Percentiles rank a stretch among this genome's conserved stretches.
Conservation (phyloP, 1,140 invertebrate genomes). For the Hylaeus anthracinus region DNA sequence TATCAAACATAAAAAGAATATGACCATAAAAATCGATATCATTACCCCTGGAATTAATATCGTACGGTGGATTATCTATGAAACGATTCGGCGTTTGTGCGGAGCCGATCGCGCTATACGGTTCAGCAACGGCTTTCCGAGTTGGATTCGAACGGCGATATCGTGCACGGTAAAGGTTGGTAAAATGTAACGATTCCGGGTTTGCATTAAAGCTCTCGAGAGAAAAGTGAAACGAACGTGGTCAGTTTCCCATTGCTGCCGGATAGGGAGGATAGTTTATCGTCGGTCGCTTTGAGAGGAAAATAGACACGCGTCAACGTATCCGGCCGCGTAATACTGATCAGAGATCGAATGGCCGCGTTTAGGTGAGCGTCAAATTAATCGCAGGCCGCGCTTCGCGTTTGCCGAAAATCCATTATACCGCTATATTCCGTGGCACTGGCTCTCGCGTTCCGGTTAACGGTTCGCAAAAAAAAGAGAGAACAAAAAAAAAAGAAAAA, state of each 20-base stretch:
- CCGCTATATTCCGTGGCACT: neutral
- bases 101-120: too few species aligned
- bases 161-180: too few species aligned
- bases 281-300: neutral
- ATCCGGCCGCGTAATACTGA: constrained; percentile 17
- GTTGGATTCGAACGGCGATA: too few species aligned
- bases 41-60: too few species aligned
- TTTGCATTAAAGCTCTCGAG: neutral
- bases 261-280: neutral
- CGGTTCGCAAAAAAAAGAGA: neutral
- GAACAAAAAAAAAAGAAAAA: neutral
- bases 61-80: too few species aligned
- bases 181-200: too few species aligned
- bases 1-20: too few species aligned
- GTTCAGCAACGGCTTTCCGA: too few species aligned
- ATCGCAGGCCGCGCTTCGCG: constrained; percentile 4
- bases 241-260: neutral
- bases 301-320: constrained; percentile 47
- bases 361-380: constrained; percentile 53
- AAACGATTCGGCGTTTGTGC: too few species aligned
- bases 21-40: too few species aligned
- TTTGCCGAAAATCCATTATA: constrained; percentile 52
- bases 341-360: constrained; percentile 42
- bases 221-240: neutral
- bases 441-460: neutral